Evolutionary conservation across 2,797 vertebrate genomes (phyloP).

Genomic region (Enteromius paludinosus): DNA sequence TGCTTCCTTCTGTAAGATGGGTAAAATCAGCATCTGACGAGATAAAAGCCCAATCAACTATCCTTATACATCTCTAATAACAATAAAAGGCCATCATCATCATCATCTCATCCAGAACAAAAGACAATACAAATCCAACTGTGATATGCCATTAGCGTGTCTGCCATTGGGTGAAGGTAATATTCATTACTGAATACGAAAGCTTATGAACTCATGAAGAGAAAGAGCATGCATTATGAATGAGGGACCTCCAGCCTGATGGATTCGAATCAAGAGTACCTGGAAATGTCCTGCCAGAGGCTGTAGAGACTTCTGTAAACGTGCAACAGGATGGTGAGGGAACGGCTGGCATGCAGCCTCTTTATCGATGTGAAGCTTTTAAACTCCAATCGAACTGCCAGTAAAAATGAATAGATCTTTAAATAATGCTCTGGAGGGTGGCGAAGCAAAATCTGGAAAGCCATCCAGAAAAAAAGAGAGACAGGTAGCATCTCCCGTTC

Average conservation of each 20-base stretch:
- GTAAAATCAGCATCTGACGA: not conserved
- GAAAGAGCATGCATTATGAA: conserved; percentile 55
- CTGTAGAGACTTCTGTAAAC: conserved; percentile 38
- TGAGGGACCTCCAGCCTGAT: conserved; percentile 15
- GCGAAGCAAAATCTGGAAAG: conserved; percentile 18
- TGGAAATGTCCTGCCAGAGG: conserved; percentile 46
- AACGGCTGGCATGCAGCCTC: not conserved
- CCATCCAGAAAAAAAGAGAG: conserved; percentile 15
- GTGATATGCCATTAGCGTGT: conserved; percentile 49
- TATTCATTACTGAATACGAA: conserved; percentile 50
- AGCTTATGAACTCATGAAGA: conserved; percentile 49
- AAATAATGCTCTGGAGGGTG: conserved; percentile 41
- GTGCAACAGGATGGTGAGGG: not conserved
- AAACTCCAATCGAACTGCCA: conserved; percentile 36
- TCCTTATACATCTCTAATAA: not conserved
- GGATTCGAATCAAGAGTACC: conserved; percentile 43
- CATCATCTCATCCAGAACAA: not conserved
- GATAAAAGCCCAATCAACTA: not conserved
- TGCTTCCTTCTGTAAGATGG: not conserved
- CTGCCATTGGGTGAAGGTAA: conserved; percentile 46
- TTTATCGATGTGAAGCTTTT: conserved; percentile 40
- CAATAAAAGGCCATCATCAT: not conserved
- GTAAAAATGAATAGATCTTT: conserved; percentile 55
- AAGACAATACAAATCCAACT: conserved; percentile 35
- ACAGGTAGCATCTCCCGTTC: not conserved